Evolutionary conservation across 2,797 vertebrate genomes (phyloP), one percentile per base, ranked within the genome.

Genomic region (Ceyx erithaca): DNA sequence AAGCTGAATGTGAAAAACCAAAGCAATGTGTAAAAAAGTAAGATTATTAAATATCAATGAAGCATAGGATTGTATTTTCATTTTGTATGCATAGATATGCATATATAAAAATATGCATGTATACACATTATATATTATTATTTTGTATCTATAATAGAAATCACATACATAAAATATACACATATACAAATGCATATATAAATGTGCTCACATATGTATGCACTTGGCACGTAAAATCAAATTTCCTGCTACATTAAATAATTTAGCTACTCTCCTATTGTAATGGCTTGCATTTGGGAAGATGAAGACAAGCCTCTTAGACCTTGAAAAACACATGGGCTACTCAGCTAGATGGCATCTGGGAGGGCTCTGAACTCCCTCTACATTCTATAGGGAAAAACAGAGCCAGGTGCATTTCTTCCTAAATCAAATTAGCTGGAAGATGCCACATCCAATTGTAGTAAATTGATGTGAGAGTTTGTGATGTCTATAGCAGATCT

Each of bases 401-500:
- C 99, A 99, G 99, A 99, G 99, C 99, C 99, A 99, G 99, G 99
- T 99, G 99, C 99, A 99, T 99, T 99, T 99, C 98, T 99, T 97
- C 98, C 98, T 98, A 99, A 99, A 99, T 99, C 97, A 98, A 99
- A 99, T 99, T 99, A 99, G 98, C 98, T 97, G 97, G 98, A 98
- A 99, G 99, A 99, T 99, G 99, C 99, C 99, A 99, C 99, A 99
- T 99, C 99, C 99, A 99, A 99, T 99, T 99, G 99, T 97, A 96
- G 98, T 97, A 99, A 99, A 99, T 99, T 99, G 99, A 99, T 99
- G 99, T 99, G 99, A 99, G 99, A 99, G 98, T 99, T 98, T 99
- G 99, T 99, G 99, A 99, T 99, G 99, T 99, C 98, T 99, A 98
- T 98, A 97, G 98, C 98, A 98, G 98, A 98, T 99, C 98, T 99